Conservation (phyloP, 2,888 invertebrate genomes). For the Lasioglossum leucozonium region DNA sequence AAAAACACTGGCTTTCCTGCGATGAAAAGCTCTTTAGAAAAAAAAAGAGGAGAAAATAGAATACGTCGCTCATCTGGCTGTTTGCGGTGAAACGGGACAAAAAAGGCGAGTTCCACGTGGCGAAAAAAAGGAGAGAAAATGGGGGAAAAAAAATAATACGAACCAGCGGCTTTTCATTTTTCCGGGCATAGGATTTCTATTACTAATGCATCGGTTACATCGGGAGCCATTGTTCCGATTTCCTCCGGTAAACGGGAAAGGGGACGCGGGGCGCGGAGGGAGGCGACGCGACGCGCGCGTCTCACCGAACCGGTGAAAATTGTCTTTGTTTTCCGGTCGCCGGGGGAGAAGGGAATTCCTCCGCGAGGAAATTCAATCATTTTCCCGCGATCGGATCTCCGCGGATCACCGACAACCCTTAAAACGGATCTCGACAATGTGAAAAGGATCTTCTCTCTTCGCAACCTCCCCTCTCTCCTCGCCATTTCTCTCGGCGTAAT, state of each 20-base stretch:
- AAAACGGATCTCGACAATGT: slow-evolving; percentile 27
- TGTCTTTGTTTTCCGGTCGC: slow-evolving; percentile 25
- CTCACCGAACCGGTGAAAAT: not conserved
- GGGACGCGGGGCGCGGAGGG: not conserved
- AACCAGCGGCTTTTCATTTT: slow-evolving; percentile 7
- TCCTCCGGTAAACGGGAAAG: not conserved
- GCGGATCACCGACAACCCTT: slow-evolving; percentile 29
- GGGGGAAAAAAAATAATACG: slow-evolving; percentile 12
- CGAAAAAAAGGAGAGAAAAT: not conserved
- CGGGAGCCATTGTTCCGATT: slow-evolving; percentile 7
- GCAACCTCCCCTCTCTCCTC: not conserved
- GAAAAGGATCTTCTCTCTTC: not conserved
- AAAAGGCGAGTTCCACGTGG: not conserved
- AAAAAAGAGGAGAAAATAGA: not conserved
- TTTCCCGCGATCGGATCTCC: slow-evolving; percentile 33
- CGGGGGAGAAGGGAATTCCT: not conserved
- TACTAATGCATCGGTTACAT: not conserved
- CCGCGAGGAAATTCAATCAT: slow-evolving; percentile 43
- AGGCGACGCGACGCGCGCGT: not conserved
- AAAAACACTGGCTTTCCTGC: not conserved
- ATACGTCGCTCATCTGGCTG: slow-evolving; percentile 18
- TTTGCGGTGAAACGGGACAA: not conserved
- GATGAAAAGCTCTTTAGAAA: slow-evolving; percentile 5
- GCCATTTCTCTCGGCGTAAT: not conserved
- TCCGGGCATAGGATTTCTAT: not conserved